Base-by-base conservation (phyloP, 2,888 invertebrate species). In the Philereme vetulata region DNA sequence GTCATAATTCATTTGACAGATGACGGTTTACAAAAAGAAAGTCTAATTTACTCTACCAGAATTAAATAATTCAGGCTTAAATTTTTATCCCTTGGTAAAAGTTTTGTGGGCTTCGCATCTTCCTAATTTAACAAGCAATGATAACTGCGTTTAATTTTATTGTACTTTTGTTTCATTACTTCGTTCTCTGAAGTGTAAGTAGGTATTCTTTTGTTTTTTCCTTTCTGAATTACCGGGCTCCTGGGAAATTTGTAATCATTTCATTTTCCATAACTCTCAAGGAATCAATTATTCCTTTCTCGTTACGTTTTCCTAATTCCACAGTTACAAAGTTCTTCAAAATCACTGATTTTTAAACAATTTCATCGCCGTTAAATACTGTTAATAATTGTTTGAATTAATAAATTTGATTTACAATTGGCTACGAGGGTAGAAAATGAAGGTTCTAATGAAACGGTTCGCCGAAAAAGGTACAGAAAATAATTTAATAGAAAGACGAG, bases 381-480 rank as follows among this genome's bases (percentile, higher is more conserved):
- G 78, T 82, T 84, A 82, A 88, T 84, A 82, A 88, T 86, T 84
- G 78, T 72, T 78, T 76, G 80, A 85, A 82, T 86, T 87, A 81
- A 81, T 83, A 81, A 83, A 80, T 83, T 77, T 77, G 74, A 73
- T 79, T 77, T 77, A 76, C 74, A 73, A 72, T 72, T 70, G 70
- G 76, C 80, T 78, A 73, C 76, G 64, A 75, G 80, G 79, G 74
- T 67, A 66, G 69, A 79, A 79, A 80, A 79, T 75, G 71, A 75
- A 73, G 69, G 70, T 75, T 72, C 72, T 81, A 79, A 82, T 78
- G 76, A 81, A 81, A 80, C 70, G 74, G 74, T 71, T 72, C 72
- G 57, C 75, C 68, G 58, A 71, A 72, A 73, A 77, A 75, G 71
- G 76, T 77, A 67, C 72, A 67, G 72, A 75, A 67, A 71, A 71